phyloP scores from a whole-genome alignment of 2,888 invertebrate genomes.

The Andrena bicolor region DNA sequence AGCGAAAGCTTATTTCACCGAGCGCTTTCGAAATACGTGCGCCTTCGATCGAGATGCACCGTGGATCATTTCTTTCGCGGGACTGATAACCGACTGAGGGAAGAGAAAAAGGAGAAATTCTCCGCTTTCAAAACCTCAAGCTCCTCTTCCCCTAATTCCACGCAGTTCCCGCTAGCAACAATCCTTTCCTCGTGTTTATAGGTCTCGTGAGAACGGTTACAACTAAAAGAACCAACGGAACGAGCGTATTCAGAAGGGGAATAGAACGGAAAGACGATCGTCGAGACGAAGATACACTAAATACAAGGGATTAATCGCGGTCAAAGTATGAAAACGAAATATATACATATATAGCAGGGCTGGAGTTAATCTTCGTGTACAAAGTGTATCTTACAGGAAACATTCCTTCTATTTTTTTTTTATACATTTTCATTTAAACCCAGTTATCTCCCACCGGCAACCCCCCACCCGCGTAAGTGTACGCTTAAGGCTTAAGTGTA shows the following conservation, averaged over 20 bases:
- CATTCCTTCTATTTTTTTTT: background rate
- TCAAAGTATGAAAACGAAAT: conserved; percentile 2
- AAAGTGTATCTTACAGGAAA: conserved; percentile 21
- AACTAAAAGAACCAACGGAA: conserved; percentile 19
- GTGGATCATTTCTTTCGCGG: background rate
- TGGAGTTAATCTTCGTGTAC: conserved; percentile 19
- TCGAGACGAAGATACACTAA: conserved; percentile 28
- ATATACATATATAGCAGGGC: background rate
- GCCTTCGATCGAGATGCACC: background rate
- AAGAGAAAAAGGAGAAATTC: background rate
- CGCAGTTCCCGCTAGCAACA: background rate
- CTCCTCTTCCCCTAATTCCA: background rate
- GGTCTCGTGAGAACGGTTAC: background rate
- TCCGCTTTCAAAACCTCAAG: no score
- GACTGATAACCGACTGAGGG: background rate
- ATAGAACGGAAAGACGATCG: background rate
- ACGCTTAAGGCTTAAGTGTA: conserved; percentile 68
- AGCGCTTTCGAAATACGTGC: background rate
- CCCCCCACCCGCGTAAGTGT: conserved; percentile 64
- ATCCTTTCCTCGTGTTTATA: conserved; percentile 15
- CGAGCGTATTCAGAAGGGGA: conserved; percentile 15
- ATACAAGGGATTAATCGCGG: conserved; percentile 20
- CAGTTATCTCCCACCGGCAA: conserved; percentile 24
- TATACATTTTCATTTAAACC: conserved; percentile 16
- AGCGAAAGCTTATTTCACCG: no score